Evolutionary conservation across 2,888 invertebrate genomes (phyloP), one percentile per base, ranked within the genome.

Genomic region (Drosophila atripex): DNA sequence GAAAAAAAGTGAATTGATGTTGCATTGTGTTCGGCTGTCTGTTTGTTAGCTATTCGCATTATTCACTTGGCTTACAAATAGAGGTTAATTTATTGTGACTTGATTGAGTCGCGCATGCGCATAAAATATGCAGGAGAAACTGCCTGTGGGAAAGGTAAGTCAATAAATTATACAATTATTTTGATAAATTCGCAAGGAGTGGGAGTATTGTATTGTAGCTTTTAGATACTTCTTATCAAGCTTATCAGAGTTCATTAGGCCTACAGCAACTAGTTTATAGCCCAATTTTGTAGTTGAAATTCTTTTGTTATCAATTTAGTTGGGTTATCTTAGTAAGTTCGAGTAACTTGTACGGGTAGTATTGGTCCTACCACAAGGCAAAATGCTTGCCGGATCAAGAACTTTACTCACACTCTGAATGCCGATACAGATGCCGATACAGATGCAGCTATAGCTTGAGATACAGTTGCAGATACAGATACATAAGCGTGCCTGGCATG

Each of bases 61-160:
- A 79, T 73, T 80, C 77, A 85, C 73, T 82, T 82, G 79, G 76
- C 77, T 79, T 86, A 86, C 82, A 86, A 86, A 85, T 78, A 70
- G 82, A 78, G 83, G 80, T 83, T 82, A 82, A 82, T 73, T 83
- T 80, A 83, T 73, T 71, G 71, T 64, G 65, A 70, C 71, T 73
- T 65, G 73, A 77, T 80, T 76, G 76, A 76, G 71, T 50, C 61
- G 65, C 64, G 64, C 64, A 64, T 63, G 64, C 76, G 64, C 60
- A 49, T 61, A 60, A 70, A 70, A 55, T 51, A 70, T 64, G 56
- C 66, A 43, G 35, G 68, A 54, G 64, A 71, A 71, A 70, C 69
- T 65, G 64, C 25, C 54, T 18, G 30, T 35, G n/a, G 32, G 47
- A 54, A 64, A 47, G 64, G 53, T 39, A 18, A 65, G 53, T 46